Percentiles rank a stretch among this genome's conserved stretches.
These are phyloP conservation scores for Netelia inedita DNA, from an alignment of 2,888 invertebrate genomes.

Conservation along the genomic window DNA sequence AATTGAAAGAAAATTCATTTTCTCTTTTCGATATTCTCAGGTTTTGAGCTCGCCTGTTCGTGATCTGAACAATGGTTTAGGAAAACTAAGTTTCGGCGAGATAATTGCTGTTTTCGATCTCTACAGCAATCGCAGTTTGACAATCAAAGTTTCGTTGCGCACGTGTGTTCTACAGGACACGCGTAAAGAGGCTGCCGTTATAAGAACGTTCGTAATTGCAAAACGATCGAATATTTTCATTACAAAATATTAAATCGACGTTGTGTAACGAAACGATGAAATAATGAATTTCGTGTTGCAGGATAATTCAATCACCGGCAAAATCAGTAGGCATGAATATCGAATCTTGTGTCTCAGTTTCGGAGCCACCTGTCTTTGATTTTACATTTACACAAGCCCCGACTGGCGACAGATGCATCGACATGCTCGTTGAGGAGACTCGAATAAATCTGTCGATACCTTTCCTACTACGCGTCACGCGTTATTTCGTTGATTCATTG, in stretches of 20 bases:
- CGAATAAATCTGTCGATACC: conserved; percentile 91
- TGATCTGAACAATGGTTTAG: conserved; percentile 90
- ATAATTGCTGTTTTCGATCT: conserved; percentile 88
- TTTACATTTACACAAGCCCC: conserved; percentile 89
- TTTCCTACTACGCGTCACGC: conserved; percentile 88
- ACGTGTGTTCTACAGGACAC: conserved; percentile 90
- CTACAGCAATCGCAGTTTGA: conserved; percentile 90
- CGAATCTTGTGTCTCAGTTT: conserved; percentile 87
- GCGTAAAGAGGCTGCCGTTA: conserved; percentile 88
- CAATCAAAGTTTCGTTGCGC: conserved; percentile 90
- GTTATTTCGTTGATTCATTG: conserved; percentile 88
- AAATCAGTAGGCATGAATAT: conserved; percentile 86
- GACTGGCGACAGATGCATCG: conserved; percentile 88
- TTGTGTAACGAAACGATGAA: neutral
- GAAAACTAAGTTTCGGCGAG: conserved; percentile 90
- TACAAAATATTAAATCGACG: neutral
- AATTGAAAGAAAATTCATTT: conserved; percentile 9
- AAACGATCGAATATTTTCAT: neutral
- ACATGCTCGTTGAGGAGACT: conserved; percentile 91
- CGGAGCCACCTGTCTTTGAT: conserved; percentile 91
- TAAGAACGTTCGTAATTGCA: conserved; percentile 86
- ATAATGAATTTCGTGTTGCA: conserved; percentile 76
- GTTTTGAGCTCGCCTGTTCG: conserved; percentile 90
- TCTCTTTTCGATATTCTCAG: conserved; percentile 73
- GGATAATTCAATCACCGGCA: conserved; percentile 89